Evolutionary conservation across 1,140 invertebrate genomes (phyloP).

Genomic region (Notospermus geniculatus): DNA sequence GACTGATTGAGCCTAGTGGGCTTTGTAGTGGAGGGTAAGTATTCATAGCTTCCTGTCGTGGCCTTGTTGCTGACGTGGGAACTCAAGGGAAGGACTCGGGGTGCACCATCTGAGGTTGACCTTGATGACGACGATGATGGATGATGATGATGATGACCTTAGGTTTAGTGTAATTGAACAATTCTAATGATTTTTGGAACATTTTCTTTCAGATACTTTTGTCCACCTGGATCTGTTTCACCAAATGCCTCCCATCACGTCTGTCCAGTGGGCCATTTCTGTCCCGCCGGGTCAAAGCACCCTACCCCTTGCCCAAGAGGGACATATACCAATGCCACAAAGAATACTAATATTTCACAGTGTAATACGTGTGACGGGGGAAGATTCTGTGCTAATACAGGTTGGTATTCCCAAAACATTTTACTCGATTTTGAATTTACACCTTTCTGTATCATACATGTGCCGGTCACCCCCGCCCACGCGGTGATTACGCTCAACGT

Average conservation of each 20-base stretch:
- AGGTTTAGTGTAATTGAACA: background rate
- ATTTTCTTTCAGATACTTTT: conserved; percentile 41
- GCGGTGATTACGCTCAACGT: too few species aligned
- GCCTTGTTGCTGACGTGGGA: too few species aligned
- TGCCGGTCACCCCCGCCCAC: too few species aligned
- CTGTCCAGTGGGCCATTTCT: conserved; percentile 44
- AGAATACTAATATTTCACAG: conserved; percentile 31
- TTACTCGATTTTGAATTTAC: too few species aligned
- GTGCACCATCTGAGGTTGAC: too few species aligned
- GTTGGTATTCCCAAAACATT: conserved; percentile 14
- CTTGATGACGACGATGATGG: too few species aligned
- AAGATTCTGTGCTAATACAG: conserved; percentile 47
- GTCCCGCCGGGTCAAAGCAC: conserved; percentile 34
- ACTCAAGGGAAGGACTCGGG: too few species aligned
- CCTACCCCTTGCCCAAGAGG: conserved; percentile 32
- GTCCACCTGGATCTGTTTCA: conserved; percentile 38
- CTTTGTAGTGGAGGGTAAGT: conserved; percentile 43
- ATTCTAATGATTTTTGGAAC: background rate
- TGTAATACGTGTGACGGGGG: conserved; percentile 44
- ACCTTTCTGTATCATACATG: too few species aligned
- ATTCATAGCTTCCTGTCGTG: too few species aligned
- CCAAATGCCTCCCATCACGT: conserved; percentile 24
- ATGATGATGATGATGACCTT: too few species aligned
- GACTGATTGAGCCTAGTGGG: conserved; percentile 33
- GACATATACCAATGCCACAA: conserved; percentile 42